Evolutionary conservation across 2,888 invertebrate species (phyloP), one percentile per base, ranked within the genome.

Genomic region (Caenorhabditis macrosperma): DNA sequence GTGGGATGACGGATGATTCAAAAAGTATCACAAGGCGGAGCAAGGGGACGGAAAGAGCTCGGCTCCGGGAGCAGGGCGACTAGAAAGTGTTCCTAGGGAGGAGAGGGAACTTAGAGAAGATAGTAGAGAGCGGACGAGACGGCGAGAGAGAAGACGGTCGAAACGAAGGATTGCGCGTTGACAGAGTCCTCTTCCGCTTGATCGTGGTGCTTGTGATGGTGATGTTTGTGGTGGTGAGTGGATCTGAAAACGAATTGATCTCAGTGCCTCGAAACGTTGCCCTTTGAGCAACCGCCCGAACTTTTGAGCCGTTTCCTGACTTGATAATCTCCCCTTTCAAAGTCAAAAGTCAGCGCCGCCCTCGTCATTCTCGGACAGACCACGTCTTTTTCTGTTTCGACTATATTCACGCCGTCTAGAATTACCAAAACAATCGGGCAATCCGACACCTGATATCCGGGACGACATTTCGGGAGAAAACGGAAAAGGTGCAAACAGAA

Each of bases 141-240:
- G 15, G 46, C 12, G 10, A 72, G 26, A 3, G 64, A 72, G 55
- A 17, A 55, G 57, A 72, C 12, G 20, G 64, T 22, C 17, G 72
- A 64, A 20, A 50, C 6, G 20, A 57, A 5, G 35, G 63, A 64
- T 26, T 46, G 48, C 26, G 72, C 46, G 41, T 72, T 72, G 44
- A 72, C 57, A 22, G 63, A 38, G 24, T 72, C 72, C 55, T 72
- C 63, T 17, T 72, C 61, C 4, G 52, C 46, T 41, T 71, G 24
- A n/a, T 72, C 72, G 35, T 72, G 72, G 12, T 72, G 72, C 48
- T 72, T 72, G 63, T 72, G 72, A 7, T 72, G 72, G 38, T 72
- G 72, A 48, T 72, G 55, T 26, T 72, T 55, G 41, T 72, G 72
- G 48, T 72, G 72, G 28, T 72, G 72, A 24, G 48, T 57, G 17